These are phyloP conservation scores for Zapus hudsonius DNA, from an alignment of 2,113 vertebrate species.

Conservation along the genomic window DNA sequence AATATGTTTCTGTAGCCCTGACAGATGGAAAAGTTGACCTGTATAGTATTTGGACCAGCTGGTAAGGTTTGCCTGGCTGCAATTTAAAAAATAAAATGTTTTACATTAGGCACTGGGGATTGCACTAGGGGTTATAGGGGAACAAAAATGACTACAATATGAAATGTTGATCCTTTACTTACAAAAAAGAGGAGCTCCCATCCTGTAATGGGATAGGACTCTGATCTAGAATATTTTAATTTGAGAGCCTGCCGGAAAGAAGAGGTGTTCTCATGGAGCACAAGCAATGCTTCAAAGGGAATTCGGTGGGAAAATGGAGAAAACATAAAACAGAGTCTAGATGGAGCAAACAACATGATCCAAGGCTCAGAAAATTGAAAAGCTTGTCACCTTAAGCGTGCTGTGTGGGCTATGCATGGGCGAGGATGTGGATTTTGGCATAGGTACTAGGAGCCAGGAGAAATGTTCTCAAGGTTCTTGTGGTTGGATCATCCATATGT, in stretches of 20 bases:
- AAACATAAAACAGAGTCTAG: not conserved
- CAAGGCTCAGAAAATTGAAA: not conserved
- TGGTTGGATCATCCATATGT: not conserved
- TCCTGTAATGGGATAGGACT: not conserved
- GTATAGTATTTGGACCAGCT: constrained; percentile 17
- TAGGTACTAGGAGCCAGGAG: not conserved
- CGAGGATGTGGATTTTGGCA: not conserved
- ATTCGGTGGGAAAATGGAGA: not conserved
- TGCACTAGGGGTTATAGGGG: not conserved
- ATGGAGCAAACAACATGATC: not conserved
- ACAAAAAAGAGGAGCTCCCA: not conserved
- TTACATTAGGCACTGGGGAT: not conserved
- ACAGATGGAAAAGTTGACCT: not conserved
- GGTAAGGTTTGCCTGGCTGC: not conserved
- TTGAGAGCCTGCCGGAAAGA: not conserved
- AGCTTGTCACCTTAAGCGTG: not conserved
- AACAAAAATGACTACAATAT: not conserved
- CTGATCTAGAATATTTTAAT: not conserved
- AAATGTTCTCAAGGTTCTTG: not conserved
- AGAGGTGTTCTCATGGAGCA: not conserved
- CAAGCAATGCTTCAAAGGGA: not conserved
- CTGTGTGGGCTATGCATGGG: rapidly evolving
- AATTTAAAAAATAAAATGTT: constrained; percentile 34
- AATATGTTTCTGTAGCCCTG: not conserved
- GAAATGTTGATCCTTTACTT: not conserved